Conservation (phyloP, 1,140 invertebrate species). For the Procambarus clarkii region DNA sequence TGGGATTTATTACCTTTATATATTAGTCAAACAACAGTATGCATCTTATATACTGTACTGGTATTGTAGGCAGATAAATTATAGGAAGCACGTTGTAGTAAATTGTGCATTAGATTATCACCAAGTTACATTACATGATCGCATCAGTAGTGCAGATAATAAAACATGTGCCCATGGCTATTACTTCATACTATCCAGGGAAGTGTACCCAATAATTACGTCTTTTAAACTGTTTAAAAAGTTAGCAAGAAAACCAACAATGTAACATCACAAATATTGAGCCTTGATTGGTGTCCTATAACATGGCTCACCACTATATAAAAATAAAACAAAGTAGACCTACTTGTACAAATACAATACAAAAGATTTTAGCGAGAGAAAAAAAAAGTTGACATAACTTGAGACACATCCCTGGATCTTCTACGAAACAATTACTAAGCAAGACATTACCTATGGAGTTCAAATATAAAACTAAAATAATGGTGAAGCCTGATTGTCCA, state of each 20-base stretch:
- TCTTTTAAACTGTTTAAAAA: not conserved
- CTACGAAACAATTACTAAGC: constrained; percentile 8
- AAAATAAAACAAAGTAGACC: constrained; percentile 13
- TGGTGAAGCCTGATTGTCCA: constrained; percentile 38
- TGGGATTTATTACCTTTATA: not conserved
- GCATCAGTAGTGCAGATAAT: not conserved
- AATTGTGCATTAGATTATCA: not conserved
- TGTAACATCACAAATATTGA: constrained; percentile 25
- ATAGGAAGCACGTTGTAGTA: not conserved
- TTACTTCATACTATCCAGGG: not conserved
- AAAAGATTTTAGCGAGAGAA: not conserved
- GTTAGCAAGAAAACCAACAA: constrained; percentile 5
- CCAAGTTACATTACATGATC: not conserved
- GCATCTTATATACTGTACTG: not conserved
- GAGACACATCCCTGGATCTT: constrained; percentile 20
- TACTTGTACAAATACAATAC: not conserved
- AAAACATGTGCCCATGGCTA: not conserved
- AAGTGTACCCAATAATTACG: not conserved
- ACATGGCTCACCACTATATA: constrained; percentile 6
- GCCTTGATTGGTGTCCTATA: constrained; percentile 17
- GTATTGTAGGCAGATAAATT: not conserved
- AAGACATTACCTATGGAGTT: not conserved
- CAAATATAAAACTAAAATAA: constrained; percentile 3
- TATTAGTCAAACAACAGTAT: not conserved
- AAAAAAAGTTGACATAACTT: not conserved